phyloP scores from a whole-genome alignment of 2,888 invertebrate species.

The Ceriagrion tenellum region DNA sequence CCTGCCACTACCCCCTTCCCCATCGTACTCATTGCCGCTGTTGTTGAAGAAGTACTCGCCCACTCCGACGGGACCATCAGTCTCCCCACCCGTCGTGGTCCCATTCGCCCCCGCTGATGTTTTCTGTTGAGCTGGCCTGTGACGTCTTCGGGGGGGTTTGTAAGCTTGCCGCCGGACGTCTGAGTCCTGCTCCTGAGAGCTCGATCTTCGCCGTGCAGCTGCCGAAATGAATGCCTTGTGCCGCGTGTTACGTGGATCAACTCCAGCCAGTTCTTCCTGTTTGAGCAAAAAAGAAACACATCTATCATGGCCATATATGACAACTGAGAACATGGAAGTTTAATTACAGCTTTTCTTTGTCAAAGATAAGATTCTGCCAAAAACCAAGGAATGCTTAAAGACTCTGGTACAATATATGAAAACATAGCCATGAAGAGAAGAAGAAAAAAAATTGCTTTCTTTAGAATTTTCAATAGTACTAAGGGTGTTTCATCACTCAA shows the following conservation, averaged over 20 bases:
- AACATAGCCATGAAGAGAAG: no score
- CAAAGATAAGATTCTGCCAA: no score
- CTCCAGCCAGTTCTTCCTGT: conserved; percentile 83
- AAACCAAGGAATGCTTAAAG: no score
- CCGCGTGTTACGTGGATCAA: conserved; percentile 78
- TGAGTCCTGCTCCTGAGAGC: conserved; percentile 76
- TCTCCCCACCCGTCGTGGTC: conserved; percentile 64
- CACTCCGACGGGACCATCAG: conserved; percentile 44
- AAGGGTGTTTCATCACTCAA: no score
- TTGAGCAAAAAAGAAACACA: conserved; percentile 48
- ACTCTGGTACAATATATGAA: no score
- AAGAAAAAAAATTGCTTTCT: no score
- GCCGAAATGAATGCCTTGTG: conserved; percentile 72
- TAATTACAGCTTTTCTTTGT: no score
- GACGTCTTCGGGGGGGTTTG: conserved; percentile 76
- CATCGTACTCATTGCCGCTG: conserved; percentile 70
- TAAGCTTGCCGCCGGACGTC: conserved; percentile 75
- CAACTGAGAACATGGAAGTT: no score
- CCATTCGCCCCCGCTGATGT: conserved; percentile 69
- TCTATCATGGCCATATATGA: no score
- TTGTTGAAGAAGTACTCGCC: conserved; percentile 58
- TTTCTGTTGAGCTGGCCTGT: conserved; percentile 68
- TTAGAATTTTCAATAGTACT: no score
- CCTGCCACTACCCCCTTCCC: conserved; percentile 74
- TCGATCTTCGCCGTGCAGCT: conserved; percentile 75